These are phyloP conservation scores for Trissonchulus latispiculum DNA, from an alignment of 2,888 invertebrate species.

Conservation along the genomic window DNA sequence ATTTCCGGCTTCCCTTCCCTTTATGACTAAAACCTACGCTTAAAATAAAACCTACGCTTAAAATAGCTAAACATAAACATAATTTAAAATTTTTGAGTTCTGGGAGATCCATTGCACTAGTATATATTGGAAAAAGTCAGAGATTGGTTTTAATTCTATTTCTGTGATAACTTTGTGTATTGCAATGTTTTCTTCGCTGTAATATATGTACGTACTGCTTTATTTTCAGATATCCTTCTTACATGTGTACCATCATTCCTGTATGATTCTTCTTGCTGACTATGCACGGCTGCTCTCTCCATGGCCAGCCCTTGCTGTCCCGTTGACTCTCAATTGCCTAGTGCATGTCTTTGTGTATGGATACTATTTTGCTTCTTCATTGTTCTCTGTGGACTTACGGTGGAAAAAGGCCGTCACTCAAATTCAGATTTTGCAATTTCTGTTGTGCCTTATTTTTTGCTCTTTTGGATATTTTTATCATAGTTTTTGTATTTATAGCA, in stretches of 20 bases:
- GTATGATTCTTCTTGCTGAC: slow-evolving; percentile 44
- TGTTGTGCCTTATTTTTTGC: slow-evolving; percentile 37
- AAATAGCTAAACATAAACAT: too few species aligned
- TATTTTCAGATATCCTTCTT: slow-evolving; percentile 38
- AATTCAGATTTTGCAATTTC: slow-evolving; percentile 43
- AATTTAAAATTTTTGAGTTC: too few species aligned
- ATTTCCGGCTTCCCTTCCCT: too few species aligned
- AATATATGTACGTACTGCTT: too few species aligned
- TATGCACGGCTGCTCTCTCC: slow-evolving; percentile 34
- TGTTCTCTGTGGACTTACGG: slow-evolving; percentile 34
- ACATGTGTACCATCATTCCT: slow-evolving; percentile 45
- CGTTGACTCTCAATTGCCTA: slow-evolving; percentile 40
- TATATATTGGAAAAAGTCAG: too few species aligned
- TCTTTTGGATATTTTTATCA: slow-evolving; percentile 39
- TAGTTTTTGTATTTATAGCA: slow-evolving; percentile 43
- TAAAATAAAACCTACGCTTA: too few species aligned
- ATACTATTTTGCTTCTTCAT: slow-evolving; percentile 41
- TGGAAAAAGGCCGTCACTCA: slow-evolving; percentile 44
- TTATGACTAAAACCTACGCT: too few species aligned
- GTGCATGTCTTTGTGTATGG: slow-evolving; percentile 43
- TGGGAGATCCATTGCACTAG: too few species aligned
- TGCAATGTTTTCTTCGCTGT: too few species aligned
- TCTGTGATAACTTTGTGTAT: too few species aligned
- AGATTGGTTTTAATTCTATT: too few species aligned
- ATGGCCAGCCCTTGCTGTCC: slow-evolving; percentile 41